Evolutionary conservation across 2,113 vertebrate species (phyloP).

Genomic region (Machaerirhynchus nigripectus): DNA sequence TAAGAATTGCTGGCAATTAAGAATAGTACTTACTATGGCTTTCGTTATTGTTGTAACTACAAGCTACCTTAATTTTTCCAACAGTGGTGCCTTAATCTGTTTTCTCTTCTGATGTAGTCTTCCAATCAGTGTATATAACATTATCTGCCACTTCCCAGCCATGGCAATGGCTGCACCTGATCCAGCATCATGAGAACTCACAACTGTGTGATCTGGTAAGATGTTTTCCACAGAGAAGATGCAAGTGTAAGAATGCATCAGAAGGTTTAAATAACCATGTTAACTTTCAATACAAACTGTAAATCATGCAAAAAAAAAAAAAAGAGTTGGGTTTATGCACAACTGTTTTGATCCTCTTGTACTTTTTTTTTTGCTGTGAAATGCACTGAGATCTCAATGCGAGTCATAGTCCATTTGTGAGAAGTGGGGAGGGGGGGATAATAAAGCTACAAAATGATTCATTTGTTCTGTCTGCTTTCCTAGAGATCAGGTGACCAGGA

Average conservation of each 20-base stretch:
- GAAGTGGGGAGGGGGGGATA: constrained; percentile 70
- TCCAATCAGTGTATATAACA: constrained; percentile 73
- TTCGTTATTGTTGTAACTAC: constrained; percentile 74
- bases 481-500: background rate
- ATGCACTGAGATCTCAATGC: constrained; percentile 88
- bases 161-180: constrained; percentile 32
- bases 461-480: constrained; percentile 63
- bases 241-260: constrained; percentile 49
- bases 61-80: constrained; percentile 81
- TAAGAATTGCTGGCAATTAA: constrained; percentile 77
- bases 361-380: constrained; percentile 77
- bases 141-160: constrained; percentile 59
- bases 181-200: constrained; percentile 54
- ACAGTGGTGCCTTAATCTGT: constrained; percentile 89
- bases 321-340: constrained; percentile 63
- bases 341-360: constrained; percentile 71
- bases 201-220: constrained; percentile 53
- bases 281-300: constrained; percentile 63
- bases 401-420: constrained; percentile 76
- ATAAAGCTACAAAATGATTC: constrained; percentile 72
- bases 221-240: constrained; percentile 39
- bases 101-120: constrained; percentile 77
- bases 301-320: constrained; percentile 43
- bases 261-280: constrained; percentile 39
- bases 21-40: constrained; percentile 73